A percentile compares a stretch with the other conserved stretches of the same genome.
phyloP scores from a whole-genome alignment of 2,113 vertebrate genomes.

The Mesembrinibis cayennensis region DNA sequence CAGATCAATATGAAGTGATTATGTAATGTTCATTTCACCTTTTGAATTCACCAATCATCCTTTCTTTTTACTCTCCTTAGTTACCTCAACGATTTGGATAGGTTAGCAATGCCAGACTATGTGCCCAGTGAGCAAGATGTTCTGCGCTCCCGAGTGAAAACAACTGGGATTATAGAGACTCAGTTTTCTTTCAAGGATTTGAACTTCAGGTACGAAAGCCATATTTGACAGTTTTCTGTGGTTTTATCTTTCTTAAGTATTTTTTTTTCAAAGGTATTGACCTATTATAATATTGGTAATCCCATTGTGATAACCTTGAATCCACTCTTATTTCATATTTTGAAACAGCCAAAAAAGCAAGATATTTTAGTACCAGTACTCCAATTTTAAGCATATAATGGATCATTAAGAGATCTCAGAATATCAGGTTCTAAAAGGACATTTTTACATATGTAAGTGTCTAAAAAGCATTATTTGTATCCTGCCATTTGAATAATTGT shows the following conservation, averaged over 20 bases:
- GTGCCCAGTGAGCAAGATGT: constrained; percentile 93
- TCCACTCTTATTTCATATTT: background rate
- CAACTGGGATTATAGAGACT: constrained; percentile 95
- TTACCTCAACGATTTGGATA: constrained; percentile 77
- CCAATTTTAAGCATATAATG: background rate
- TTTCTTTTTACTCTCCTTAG: constrained; percentile 27
- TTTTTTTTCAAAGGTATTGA: background rate
- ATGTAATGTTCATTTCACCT: background rate
- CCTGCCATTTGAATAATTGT: constrained; percentile 20
- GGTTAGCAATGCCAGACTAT: constrained; percentile 67
- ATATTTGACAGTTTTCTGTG: background rate
- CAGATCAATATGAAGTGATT: background rate
- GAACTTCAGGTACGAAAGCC: constrained; percentile 85
- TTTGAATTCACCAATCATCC: background rate
- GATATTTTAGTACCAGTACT: background rate
- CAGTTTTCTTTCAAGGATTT: constrained; percentile 92
- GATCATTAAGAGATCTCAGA: background rate
- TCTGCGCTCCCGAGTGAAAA: constrained; percentile 92
- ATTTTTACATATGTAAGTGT: constrained; percentile 6
- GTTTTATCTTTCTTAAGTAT: background rate
- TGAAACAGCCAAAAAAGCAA: background rate
- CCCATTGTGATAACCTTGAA: background rate
- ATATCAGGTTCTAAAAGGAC: background rate
- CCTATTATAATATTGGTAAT: background rate
- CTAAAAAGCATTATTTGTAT: constrained; percentile 18